Evolutionary conservation across 2,113 vertebrate species (phyloP).

Genomic region (Orientallactaga bullata): DNA sequence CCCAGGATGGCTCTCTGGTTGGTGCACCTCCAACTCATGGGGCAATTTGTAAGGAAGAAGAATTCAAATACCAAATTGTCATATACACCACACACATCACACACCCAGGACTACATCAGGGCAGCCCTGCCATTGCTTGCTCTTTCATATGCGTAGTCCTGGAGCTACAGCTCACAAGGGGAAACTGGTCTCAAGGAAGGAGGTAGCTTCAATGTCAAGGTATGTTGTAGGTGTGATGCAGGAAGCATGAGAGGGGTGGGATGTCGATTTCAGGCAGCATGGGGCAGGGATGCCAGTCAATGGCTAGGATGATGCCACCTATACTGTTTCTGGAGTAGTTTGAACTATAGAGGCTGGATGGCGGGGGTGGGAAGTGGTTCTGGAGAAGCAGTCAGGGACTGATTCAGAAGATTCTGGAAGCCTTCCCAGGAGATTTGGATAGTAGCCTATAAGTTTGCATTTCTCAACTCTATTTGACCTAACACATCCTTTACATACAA

Average conservation of each 20-base stretch:
- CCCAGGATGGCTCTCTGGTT: background rate
- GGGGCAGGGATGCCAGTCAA: background rate
- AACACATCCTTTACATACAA: background rate
- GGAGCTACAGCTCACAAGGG: background rate
- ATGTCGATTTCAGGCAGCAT: background rate
- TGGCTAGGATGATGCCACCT: background rate
- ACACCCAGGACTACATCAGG: no score
- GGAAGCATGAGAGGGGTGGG: background rate
- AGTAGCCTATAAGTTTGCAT: background rate
- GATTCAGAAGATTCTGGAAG: background rate
- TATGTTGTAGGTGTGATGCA: no score
- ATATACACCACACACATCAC: rapidly evolving
- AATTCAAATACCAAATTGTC: background rate
- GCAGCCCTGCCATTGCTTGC: background rate
- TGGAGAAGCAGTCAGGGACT: background rate
- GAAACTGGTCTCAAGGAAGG: background rate
- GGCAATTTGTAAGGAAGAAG: background rate
- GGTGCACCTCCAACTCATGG: background rate
- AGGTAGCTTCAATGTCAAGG: background rate
- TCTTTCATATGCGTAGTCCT: background rate
- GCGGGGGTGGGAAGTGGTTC: background rate
- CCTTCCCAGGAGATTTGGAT: background rate
- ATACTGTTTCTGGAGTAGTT: background rate
- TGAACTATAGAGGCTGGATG: background rate
- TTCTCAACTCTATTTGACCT: background rate